Conservation (phyloP, 2,888 invertebrate species). For the Invenusta paracnida region DNA sequence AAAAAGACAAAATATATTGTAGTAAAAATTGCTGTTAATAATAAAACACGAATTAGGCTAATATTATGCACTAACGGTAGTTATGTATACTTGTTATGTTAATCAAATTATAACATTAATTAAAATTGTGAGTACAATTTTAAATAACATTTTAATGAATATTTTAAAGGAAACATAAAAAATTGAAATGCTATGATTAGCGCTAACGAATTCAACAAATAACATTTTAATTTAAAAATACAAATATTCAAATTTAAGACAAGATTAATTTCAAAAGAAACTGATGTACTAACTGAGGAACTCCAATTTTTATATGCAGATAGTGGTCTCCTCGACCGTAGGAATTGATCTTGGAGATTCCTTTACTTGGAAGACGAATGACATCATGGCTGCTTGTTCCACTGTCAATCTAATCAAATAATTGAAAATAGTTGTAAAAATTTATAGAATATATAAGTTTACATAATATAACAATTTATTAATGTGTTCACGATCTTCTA, state of each 20-base stretch:
- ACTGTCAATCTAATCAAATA: constrained; percentile 69
- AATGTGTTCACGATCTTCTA: too few relatives aligned
- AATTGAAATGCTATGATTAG: neutral
- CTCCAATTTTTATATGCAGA: constrained; percentile 79
- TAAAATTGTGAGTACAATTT: too few relatives aligned
- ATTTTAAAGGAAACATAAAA: neutral
- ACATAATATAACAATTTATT: too few relatives aligned
- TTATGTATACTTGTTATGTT: too few relatives aligned
- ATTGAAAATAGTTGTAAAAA: too few relatives aligned
- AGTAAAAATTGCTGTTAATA: neutral
- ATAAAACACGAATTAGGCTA: neutral
- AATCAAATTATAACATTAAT: too few relatives aligned
- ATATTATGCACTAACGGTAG: neutral
- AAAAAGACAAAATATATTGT: neutral
- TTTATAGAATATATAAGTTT: too few relatives aligned
- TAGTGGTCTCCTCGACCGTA: constrained; percentile 93
- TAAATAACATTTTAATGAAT: too few relatives aligned
- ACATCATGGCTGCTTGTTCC: constrained; percentile 88
- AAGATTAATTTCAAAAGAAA: neutral
- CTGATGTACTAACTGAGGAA: constrained; percentile 67
- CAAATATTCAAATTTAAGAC: too few relatives aligned
- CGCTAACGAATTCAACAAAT: neutral
- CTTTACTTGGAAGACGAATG: constrained; percentile 79
- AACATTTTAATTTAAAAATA: neutral
- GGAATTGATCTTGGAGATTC: constrained; percentile 82